Evolutionary conservation across 2,113 vertebrate genomes (phyloP), one percentile per base, ranked within the genome.

Genomic region (Clupea harengus): DNA sequence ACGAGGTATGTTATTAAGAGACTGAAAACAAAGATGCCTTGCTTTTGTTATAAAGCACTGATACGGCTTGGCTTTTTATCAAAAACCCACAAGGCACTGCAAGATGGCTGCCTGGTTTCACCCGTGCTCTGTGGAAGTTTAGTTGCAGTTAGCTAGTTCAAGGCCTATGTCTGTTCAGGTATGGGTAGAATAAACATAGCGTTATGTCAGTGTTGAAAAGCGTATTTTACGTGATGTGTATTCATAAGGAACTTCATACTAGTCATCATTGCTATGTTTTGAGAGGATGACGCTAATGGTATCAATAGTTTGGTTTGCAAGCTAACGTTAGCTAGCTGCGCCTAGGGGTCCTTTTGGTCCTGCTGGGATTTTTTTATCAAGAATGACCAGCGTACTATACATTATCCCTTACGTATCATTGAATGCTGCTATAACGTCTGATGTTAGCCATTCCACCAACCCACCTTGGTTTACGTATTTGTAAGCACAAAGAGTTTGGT

Each of bases 91-190:
- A 78, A 78, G 28, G 13, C 32, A 75, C 8, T 78, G 32, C 28
- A 78, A 78, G 72, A 78, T 78, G 72, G 72, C 72, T 78, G 72
- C 28, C 72, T 32, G 32, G 72, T 17, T 78, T 78, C 72, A 39
- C 11, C 72, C 25, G 72, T 11, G 72, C 32, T 28, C 28, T 32
- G 39, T 28, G 72, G 72, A 78, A 78, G 28, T 78, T 78, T 28
- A 78, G 25, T 15, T 78, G 13, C 3, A 9, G 67, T 11, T 39
- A 5, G 72, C 39, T 78, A 78, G 72, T 32, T 15, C 4, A 78
- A 15, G 28, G 28, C 28, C 28, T 3, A 11, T 32, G 72, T 44
- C 72, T 67, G 5, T 64, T 25, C n/a, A 28, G 25, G 10, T 2
- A 39, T 78, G 3, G 28, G 15, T 17, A 72, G n/a, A 72, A 32